Base-by-base conservation (phyloP, 37 sponge, comb jelly and placozoan species). In the Beroe ovata region DNA sequence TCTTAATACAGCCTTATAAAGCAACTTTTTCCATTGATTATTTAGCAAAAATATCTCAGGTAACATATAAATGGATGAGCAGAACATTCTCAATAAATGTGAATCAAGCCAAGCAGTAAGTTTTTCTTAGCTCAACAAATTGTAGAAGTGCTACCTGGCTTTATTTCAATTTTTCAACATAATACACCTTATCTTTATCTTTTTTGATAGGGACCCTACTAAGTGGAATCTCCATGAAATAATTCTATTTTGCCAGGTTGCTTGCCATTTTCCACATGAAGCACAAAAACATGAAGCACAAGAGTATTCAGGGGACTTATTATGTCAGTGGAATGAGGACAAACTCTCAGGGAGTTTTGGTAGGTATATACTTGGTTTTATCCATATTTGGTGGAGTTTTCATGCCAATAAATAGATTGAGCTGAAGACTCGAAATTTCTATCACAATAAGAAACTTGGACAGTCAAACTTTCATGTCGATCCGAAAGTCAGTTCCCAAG, bases 31-130 rank as follows among this genome's bases (percentile, higher is more conserved):
- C n/a, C n/a, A n/a, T n/a, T n/a, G n/a, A n/a, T n/a, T n/a, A n/a
- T n/a, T n/a, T n/a, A n/a, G n/a, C n/a, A n/a, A n/a, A n/a, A n/a
- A 20, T n/a, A 3, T 77, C 41, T 39, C 64, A 94, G 95, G 95
- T 93, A 37, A 92, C 95, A 0, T 94, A 93, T 89, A 94, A 94
- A 88, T 94, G 95, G 95, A 90, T 94, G 60, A 92, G 93, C 71
- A 89, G 92, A 39, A 93, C 91, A 2, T 47, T 94, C 39, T 88
- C 81, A 0, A 92, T 94, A 3, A 92, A 93, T 33, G 90, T 90
- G 0, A 91, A 93, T 89, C 92, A 90, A 62, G 95, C 95, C 0
- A 93, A 93, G 33, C 91, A 92, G 95, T 94, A 88, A 90, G 72
- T 69, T 8, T n/a, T 28, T 29, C 21, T n/a, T n/a, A n/a, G n/a